A percentile compares a stretch with the other conserved stretches of the same genome.
These are phyloP conservation scores for Ailuropoda melanoleuca DNA, from an alignment of 2,113 vertebrate genomes.

Conservation along the genomic window DNA sequence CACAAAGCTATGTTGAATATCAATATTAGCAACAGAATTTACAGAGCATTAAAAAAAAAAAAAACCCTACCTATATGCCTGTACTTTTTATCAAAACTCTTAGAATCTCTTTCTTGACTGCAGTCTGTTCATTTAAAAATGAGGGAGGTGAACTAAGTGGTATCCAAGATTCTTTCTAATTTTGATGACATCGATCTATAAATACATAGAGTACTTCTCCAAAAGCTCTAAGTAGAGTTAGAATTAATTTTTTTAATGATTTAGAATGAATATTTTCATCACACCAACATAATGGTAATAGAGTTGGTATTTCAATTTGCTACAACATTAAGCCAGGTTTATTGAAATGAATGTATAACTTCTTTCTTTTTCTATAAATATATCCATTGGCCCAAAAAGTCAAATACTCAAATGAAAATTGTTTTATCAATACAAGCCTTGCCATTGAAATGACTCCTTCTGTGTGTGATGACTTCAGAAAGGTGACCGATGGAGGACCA, in stretches of 20 bases:
- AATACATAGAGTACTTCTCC: background rate
- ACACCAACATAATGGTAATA: background rate
- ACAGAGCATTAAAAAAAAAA: background rate
- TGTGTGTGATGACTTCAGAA: background rate
- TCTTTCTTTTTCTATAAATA: background rate
- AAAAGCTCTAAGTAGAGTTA: background rate
- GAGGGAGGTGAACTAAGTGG: background rate
- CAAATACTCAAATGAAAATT: constrained; percentile 21
- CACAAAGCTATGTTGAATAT: background rate
- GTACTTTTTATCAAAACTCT: background rate
- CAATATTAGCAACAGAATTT: background rate
- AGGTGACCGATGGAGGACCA: background rate
- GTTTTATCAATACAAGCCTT: background rate
- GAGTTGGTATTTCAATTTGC: background rate
- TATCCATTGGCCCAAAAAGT: background rate
- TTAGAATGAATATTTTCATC: constrained; percentile 34
- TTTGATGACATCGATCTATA: background rate
- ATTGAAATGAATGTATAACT: background rate
- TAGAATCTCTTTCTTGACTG: background rate
- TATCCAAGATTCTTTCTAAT: background rate
- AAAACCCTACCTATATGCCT: background rate
- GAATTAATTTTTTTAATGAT: background rate
- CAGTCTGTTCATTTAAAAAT: background rate
- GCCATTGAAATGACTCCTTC: background rate
- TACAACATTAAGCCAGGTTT: background rate